These are phyloP conservation scores for Paraescarpia echinospica DNA, from an alignment of 1,140 invertebrate species.

Conservation along the genomic window DNA sequence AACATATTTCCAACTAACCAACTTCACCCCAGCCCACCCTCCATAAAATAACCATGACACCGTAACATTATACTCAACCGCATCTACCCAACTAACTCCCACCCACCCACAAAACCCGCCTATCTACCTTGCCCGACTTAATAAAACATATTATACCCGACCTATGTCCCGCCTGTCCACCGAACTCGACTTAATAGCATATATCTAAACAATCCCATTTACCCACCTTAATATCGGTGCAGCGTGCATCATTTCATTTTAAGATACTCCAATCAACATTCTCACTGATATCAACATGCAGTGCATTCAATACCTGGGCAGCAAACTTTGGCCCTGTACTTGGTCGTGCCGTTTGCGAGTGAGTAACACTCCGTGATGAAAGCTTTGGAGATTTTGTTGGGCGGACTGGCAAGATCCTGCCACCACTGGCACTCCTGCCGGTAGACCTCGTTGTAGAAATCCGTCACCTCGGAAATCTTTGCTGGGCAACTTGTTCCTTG, in stretches of 20 bases:
- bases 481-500: neutral
- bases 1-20: neutral
- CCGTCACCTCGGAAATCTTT: neutral
- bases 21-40: neutral
- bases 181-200: neutral
- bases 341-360: neutral
- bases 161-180: too few relatives aligned
- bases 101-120: neutral
- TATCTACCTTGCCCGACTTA: too few relatives aligned
- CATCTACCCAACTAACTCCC: neutral
- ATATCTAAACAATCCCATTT: neutral
- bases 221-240: neutral
- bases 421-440: neutral
- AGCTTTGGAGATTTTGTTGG: neutral
- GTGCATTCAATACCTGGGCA: neutral
- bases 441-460: neutral
- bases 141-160: too few relatives aligned
- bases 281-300: neutral
- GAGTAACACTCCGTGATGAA: neutral
- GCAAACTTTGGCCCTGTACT: constrained; percentile 6
- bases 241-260: neutral
- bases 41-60: neutral
- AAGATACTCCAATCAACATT: neutral
- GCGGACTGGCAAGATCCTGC: neutral
- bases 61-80: neutral